phyloP scores from a whole-genome alignment of 2,113 vertebrate genomes.

The Sialia sialis region DNA sequence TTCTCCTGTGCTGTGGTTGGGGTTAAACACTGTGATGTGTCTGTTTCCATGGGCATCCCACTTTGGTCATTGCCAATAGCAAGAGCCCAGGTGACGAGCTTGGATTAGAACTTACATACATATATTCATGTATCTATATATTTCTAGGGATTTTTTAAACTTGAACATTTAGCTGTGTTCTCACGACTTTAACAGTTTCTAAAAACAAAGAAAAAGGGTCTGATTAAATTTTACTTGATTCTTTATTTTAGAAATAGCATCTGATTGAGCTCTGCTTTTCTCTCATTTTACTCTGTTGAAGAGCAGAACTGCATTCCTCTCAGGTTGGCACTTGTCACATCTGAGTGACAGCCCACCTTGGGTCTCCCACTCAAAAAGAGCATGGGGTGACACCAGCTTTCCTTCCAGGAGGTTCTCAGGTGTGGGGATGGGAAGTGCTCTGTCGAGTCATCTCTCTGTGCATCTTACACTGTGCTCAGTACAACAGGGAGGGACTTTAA shows the following conservation, averaged over 20 bases:
- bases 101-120: not conserved
- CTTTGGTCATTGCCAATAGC: not conserved
- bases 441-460: not conserved
- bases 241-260: not conserved
- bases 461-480: not conserved
- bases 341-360: not conserved
- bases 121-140: accelerated
- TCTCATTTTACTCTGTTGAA: not conserved
- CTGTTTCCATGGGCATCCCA: not conserved
- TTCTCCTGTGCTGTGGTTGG: accelerated
- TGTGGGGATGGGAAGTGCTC: not conserved
- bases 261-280: not conserved
- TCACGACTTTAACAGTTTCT: not conserved
- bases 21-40: not conserved
- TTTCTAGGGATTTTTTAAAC: not conserved
- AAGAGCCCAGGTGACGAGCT: not conserved
- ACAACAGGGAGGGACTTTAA: not conserved
- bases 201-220: not conserved
- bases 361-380: not conserved
- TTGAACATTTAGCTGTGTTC: not conserved
- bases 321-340: not conserved
- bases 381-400: not conserved
- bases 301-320: not conserved
- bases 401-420: not conserved
- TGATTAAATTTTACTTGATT: not conserved